Evolutionary conservation across 2,113 vertebrate species (phyloP).

Genomic region (Tenebrosternarchus preto): DNA sequence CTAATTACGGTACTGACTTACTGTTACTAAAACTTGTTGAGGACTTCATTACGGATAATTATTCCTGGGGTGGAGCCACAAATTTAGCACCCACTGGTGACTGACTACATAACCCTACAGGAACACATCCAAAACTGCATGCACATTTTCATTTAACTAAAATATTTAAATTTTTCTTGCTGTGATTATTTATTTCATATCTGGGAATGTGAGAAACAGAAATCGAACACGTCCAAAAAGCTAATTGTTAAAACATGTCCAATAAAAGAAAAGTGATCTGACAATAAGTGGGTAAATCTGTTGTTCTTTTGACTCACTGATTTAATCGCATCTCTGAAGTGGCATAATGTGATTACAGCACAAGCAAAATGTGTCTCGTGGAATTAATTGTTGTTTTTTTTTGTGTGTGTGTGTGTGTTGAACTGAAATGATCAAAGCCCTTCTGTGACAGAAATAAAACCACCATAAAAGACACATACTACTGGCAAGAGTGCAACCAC

Average conservation of each 20-base stretch:
- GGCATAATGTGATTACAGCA: slow-evolving; percentile 53
- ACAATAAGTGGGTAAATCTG: slow-evolving; percentile 60
- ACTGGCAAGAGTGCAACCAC: slow-evolving; percentile 22
- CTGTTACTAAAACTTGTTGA: slow-evolving; percentile 28
- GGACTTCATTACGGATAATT: slow-evolving; percentile 22
- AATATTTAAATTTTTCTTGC: background rate
- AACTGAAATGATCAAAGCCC: slow-evolving; percentile 42
- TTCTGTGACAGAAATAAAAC: slow-evolving; percentile 22
- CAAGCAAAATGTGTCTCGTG: slow-evolving; percentile 25
- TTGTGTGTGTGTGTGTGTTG: too few species aligned
- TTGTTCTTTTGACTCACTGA: slow-evolving; percentile 32
- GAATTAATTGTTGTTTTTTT: slow-evolving; percentile 47
- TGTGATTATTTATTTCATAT: background rate
- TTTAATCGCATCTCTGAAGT: slow-evolving; percentile 54
- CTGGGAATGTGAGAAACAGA: slow-evolving; percentile 51
- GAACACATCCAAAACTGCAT: background rate
- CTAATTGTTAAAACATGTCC: slow-evolving; percentile 69
- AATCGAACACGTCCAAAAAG: slow-evolving; percentile 69
- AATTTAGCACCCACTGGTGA: slow-evolving; percentile 54
- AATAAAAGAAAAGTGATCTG: slow-evolving; percentile 64
- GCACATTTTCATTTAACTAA: slow-evolving; percentile 54
- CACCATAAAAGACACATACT: slow-evolving; percentile 41
- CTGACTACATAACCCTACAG: background rate
- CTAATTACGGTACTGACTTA: slow-evolving; percentile 41
- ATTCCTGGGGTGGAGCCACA: slow-evolving; percentile 22